Base-by-base conservation (phyloP, 2,888 invertebrate genomes). In the Balanococcus diminutus region DNA sequence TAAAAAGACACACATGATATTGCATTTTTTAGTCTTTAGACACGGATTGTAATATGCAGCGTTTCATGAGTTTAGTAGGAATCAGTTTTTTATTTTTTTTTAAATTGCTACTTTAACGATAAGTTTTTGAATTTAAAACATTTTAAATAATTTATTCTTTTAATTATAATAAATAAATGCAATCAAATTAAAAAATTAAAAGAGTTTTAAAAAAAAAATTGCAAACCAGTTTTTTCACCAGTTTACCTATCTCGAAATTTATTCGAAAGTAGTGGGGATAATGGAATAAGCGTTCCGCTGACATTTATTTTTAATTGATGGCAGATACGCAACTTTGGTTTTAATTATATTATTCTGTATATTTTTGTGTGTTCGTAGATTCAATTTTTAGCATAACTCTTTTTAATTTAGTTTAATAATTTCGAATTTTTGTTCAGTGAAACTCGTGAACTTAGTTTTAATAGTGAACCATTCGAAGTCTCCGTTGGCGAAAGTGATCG, bases 301-400 rank as follows among this genome's bases (percentile, higher is more conserved):
- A 83, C 83, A 83, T 83, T 56, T 83, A 61, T 83, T 83, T 61
- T 56, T 83, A 83, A 83, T 83, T 61, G 36, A 83, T 83, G 83
- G 83, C 61, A 83, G 61, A 83, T 83, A 83, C 83, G 83, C 83
- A 61, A 83, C 61, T 51, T 56, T 83, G 36, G 28, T 79, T 72
- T 67, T 79, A 36, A 79, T 79, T 79, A 79, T n/a, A n/a, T n/a
- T n/a, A n/a, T n/a, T 79, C 75, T 79, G 32, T 32, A 79, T 79
- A n/a, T n/a, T n/a, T 79, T 79, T 79, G 28, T 79, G 75, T 79
- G 75, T 36, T 79, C 75, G 75, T 79, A 19, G 75, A 79, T 79
- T 36, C 75, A 79, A 79, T 32, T 79, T 79, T 79, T 79, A 79
- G 9, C 22, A 19, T 56, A 22, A 11, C 56, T 22, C 22, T 2